Evolutionary conservation across 2,888 invertebrate species (phyloP).

Genomic region (Pterobdella sp.): DNA sequence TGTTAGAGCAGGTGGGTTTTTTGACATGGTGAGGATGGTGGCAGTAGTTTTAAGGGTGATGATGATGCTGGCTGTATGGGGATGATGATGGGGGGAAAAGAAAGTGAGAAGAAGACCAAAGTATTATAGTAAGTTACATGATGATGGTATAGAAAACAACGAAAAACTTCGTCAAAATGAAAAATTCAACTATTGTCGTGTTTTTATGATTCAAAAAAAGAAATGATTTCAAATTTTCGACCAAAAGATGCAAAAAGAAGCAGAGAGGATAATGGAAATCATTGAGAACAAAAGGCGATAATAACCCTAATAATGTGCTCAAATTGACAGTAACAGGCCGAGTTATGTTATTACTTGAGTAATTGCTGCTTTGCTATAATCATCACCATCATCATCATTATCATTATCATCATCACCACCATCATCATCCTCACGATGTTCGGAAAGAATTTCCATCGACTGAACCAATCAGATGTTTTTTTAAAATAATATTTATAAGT

Average conservation of each 20-base stretch:
- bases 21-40: too few species aligned
- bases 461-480: background rate
- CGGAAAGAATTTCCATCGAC: background rate
- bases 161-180: background rate
- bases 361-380: conserved; percentile 1
- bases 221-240: too few species aligned
- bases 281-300: background rate
- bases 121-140: too few species aligned
- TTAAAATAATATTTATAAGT: background rate
- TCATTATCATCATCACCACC: conserved; percentile 27
- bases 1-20: too few species aligned
- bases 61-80: too few species aligned
- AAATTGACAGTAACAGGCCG: background rate
- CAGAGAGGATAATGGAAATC: too few species aligned
- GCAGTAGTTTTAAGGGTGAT: too few species aligned
- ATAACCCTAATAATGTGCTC: too few species aligned
- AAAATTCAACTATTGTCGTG: background rate
- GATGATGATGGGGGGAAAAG: too few species aligned
- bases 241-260: too few species aligned
- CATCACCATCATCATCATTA: conserved; percentile 29
- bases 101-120: too few species aligned
- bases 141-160: background rate
- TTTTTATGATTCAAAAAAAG: background rate
- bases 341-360: background rate
- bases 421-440: conserved; percentile 20